Percentiles rank a stretch among this genome's conserved stretches.
Conservation (phyloP, 2,888 invertebrate genomes). For the Sericinus montela region DNA sequence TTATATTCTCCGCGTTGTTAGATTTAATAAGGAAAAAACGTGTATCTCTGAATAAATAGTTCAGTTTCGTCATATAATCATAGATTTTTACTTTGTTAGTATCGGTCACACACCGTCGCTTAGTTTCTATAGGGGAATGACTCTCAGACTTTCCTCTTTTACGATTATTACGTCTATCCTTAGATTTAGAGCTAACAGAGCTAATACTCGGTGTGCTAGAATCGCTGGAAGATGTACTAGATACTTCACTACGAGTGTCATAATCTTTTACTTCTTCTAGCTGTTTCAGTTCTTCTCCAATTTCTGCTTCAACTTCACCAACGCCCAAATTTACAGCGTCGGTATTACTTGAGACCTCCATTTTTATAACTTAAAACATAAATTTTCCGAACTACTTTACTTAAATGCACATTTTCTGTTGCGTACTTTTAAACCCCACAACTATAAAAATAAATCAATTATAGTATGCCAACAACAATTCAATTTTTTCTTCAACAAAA, state of each 20-base stretch:
- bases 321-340: conserved; percentile 83
- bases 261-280: conserved; percentile 86
- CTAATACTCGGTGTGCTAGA: conserved; percentile 88
- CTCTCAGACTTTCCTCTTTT: conserved; percentile 74
- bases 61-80: conserved; percentile 92
- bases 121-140: conserved; percentile 59
- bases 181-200: conserved; percentile 85
- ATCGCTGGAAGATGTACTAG: conserved; percentile 86
- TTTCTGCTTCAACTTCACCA: conserved; percentile 84
- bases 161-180: conserved; percentile 77
- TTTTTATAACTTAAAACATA: conserved; percentile 37
- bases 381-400: background rate
- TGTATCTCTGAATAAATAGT: conserved; percentile 96
- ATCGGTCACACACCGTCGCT: conserved; percentile 52
- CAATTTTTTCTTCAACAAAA: too few relatives aligned
- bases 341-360: conserved; percentile 75
- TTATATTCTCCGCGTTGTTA: conserved; percentile 98
- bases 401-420: too few relatives aligned
- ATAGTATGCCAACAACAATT: too few relatives aligned
- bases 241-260: conserved; percentile 93
- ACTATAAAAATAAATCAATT: too few relatives aligned
- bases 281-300: conserved; percentile 89
- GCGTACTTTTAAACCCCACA: too few relatives aligned
- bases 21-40: conserved; percentile 98
- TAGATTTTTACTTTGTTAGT: conserved; percentile 82